Evolutionary conservation across 37 sponge, comb jelly and placozoan genomes (phyloP).

Genomic region (Halichondria panicea): DNA sequence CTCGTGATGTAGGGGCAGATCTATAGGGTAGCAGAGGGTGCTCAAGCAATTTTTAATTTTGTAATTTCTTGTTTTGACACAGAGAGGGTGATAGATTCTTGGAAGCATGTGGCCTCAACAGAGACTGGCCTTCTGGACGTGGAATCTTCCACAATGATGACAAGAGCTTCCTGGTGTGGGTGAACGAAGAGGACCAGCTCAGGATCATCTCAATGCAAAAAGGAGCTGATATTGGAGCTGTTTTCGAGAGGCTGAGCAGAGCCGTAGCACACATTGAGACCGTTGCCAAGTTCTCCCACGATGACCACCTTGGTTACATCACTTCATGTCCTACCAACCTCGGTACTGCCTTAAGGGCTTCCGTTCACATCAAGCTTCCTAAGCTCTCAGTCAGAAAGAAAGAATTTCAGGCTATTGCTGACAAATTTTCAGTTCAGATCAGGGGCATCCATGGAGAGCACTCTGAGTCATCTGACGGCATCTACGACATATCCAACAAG

Average conservation of each 20-base stretch:
- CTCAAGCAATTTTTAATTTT: too few species aligned
- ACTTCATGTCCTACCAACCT: constrained; percentile 89
- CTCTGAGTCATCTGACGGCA: constrained; percentile 34
- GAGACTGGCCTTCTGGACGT: constrained; percentile 79
- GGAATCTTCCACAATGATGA: constrained; percentile 77
- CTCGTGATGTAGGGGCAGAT: too few species aligned
- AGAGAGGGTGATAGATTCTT: constrained; percentile 42
- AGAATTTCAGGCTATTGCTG: constrained; percentile 49
- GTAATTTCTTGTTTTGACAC: too few species aligned
- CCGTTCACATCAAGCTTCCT: constrained; percentile 84
- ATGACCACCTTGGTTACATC: constrained; percentile 85
- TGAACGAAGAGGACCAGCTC: constrained; percentile 90
- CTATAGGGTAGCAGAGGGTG: too few species aligned
- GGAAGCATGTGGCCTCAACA: constrained; percentile 45
- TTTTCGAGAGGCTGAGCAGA: constrained; percentile 60
- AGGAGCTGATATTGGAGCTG: constrained; percentile 76
- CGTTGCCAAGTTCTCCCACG: constrained; percentile 69
- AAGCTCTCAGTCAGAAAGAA: constrained; percentile 32
- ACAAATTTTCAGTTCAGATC: constrained; percentile 76
- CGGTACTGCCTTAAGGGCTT: constrained; percentile 84
- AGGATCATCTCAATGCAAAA: constrained; percentile 85
- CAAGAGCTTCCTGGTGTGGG: constrained; percentile 81
- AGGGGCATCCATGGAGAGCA: constrained; percentile 81
- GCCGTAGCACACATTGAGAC: constrained; percentile 59
- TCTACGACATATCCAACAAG: constrained; percentile 84